Percentiles rank a stretch among this genome's conserved stretches.
Conservation (phyloP, 2,888 invertebrate genomes). For the Tipula helvola region DNA sequence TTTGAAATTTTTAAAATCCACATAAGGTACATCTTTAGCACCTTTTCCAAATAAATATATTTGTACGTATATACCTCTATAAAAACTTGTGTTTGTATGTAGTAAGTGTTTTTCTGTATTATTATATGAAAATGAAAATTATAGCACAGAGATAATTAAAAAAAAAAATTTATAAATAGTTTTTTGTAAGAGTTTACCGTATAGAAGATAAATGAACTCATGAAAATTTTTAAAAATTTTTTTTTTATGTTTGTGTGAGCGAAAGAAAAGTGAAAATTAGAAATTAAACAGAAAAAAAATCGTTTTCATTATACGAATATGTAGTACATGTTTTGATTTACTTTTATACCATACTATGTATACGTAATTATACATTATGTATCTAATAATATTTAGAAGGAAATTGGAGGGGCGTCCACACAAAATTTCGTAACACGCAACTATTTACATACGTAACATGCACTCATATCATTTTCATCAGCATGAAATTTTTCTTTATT, state of each 20-base stretch:
- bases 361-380: neutral
- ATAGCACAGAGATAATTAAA: neutral
- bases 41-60: neutral
- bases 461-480: neutral
- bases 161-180: neutral
- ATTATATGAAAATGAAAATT: neutral
- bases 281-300: neutral
- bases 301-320: neutral
- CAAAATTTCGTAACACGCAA: neutral
- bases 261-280: neutral
- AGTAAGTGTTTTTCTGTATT: neutral
- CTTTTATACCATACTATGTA: neutral
- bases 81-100: neutral
- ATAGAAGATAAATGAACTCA: neutral
- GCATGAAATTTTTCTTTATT: neutral
- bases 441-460: neutral
- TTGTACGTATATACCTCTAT: neutral
- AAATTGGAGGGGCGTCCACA: neutral
- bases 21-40: neutral
- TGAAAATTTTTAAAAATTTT: neutral
- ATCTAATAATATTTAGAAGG: neutral
- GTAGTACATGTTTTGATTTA: neutral
- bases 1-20: neutral
- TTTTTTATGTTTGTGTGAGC: neutral
- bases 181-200: neutral